A percentile compares a stretch with the other conserved stretches of the same genome.
phyloP scores from a whole-genome alignment of 1,140 invertebrate genomes.

The Ceratitis capitata region DNA sequence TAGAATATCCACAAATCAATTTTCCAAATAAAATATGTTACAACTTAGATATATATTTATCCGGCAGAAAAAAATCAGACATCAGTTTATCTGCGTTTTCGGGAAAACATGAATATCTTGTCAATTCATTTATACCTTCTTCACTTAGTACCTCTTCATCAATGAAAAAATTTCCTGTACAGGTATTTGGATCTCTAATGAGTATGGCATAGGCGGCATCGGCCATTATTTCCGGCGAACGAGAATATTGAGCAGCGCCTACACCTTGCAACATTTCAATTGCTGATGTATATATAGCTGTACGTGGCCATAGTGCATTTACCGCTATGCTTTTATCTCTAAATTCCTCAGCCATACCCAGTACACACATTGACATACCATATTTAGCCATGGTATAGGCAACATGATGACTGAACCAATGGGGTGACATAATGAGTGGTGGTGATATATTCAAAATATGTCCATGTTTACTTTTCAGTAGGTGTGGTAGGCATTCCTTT shows the following conservation, averaged over 20 bases:
- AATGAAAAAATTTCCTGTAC: slow-evolving; percentile 91
- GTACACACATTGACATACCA: slow-evolving; percentile 97
- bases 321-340: slow-evolving; percentile 84
- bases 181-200: slow-evolving; percentile 74
- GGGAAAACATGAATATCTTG: slow-evolving; percentile 86
- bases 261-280: slow-evolving; percentile 90
- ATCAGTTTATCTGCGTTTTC: slow-evolving; percentile 76
- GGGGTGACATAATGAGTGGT: slow-evolving; percentile 85
- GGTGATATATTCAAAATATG: slow-evolving; percentile 96
- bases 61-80: slow-evolving; percentile 88
- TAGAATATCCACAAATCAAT: not conserved
- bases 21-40: not conserved
- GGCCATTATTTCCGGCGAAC: slow-evolving; percentile 93
- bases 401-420: slow-evolving; percentile 92
- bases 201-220: slow-evolving; percentile 95
- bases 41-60: slow-evolving; percentile 61
- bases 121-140: slow-evolving; percentile 85
- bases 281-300: slow-evolving; percentile 92
- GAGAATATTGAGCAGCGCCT: slow-evolving; percentile 69
- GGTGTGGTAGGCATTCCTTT: slow-evolving; percentile 87
- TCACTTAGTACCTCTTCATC: slow-evolving; percentile 89
- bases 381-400: slow-evolving; percentile 98
- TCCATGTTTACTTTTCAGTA: slow-evolving; percentile 86
- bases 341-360: slow-evolving; percentile 96
- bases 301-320: slow-evolving; percentile 95